These are phyloP conservation scores for Andrena praecox DNA, from an alignment of 2,888 invertebrate species.

Conservation along the genomic window DNA sequence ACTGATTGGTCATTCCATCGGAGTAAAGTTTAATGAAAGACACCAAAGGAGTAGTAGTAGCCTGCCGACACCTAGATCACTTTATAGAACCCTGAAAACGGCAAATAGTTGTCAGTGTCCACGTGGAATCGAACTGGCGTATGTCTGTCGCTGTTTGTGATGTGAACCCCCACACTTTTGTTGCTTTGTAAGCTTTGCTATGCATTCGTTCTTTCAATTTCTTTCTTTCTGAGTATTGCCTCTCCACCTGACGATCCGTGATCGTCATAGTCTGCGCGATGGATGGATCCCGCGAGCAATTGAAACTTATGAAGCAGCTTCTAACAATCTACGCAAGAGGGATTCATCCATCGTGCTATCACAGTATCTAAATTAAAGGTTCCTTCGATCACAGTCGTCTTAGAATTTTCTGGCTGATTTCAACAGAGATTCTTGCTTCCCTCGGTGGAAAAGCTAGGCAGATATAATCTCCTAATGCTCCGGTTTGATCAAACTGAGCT, in stretches of 20 bases:
- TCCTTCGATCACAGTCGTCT: constrained; percentile 40
- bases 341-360: constrained; percentile 41
- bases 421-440: too few relatives aligned
- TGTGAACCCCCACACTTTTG: constrained; percentile 58
- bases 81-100: neutral
- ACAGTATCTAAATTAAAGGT: constrained; percentile 15
- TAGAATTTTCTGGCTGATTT: neutral
- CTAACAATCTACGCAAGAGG: too few relatives aligned
- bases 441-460: neutral
- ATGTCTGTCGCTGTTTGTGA: constrained; percentile 60
- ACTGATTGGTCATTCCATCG: neutral
- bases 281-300: constrained; percentile 5
- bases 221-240: constrained; percentile 52
- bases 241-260: constrained; percentile 40
- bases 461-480: neutral
- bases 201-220: constrained; percentile 64
- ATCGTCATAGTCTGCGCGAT: constrained; percentile 38
- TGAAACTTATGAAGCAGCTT: neutral
- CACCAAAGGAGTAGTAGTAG: neutral
- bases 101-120: constrained; percentile 48
- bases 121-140: constrained; percentile 45
- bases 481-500: neutral
- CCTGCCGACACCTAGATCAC: neutral
- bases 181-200: constrained; percentile 69
- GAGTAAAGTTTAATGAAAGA: neutral